Evolutionary conservation across 2,888 invertebrate genomes (phyloP).

Genomic region (Scaptomyza parva): DNA sequence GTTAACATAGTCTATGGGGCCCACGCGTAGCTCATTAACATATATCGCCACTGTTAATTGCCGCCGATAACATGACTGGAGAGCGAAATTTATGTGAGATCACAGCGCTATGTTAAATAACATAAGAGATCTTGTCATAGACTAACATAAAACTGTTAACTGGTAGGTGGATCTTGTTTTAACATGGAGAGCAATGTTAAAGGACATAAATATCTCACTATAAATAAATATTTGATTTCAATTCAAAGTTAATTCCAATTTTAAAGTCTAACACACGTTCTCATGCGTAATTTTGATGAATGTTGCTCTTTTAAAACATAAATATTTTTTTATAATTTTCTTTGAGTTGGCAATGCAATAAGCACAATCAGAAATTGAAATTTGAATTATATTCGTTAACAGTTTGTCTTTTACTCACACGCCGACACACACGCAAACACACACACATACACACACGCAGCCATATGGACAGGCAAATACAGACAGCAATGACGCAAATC

Average conservation of each 20-base stretch:
- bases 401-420: slow-evolving; percentile 22
- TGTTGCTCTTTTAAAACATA: slow-evolving; percentile 7
- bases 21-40: no score
- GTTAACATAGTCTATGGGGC: no score
- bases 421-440: slow-evolving; percentile 21
- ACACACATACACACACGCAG: slow-evolving; percentile 7
- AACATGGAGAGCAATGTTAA: slow-evolving; percentile 15
- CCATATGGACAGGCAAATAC: slow-evolving; percentile 5
- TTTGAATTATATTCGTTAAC: slow-evolving; percentile 48
- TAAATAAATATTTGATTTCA: no score
- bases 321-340: slow-evolving; percentile 17
- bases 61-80: neutral
- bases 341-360: slow-evolving; percentile 36
- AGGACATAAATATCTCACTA: neutral
- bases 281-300: slow-evolving; percentile 22
- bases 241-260: slow-evolving; percentile 14
- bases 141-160: no score
- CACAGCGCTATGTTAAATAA: neutral
- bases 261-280: slow-evolving; percentile 6
- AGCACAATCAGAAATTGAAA: slow-evolving; percentile 32
- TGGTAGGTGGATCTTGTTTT: neutral
- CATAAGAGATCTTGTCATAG: neutral
- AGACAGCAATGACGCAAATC: slow-evolving; percentile 74
- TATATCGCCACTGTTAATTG: slow-evolving; percentile 1
- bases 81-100: neutral